phyloP scores from a whole-genome alignment of 2,113 vertebrate species.

The western clawed frog (Xenopus tropicalis) region DNA sequence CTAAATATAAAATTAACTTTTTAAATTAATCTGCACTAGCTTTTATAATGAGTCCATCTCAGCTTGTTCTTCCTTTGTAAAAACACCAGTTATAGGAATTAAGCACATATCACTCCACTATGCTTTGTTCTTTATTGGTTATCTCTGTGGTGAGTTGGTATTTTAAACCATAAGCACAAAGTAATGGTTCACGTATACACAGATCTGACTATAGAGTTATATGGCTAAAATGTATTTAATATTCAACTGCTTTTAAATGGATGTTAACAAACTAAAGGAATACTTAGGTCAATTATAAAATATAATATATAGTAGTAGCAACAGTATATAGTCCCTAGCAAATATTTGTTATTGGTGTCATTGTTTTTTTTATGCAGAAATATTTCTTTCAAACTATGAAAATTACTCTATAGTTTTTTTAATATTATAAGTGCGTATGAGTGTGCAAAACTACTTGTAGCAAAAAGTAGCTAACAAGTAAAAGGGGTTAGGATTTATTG shows the following conservation, averaged over 20 bases:
- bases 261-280: not conserved
- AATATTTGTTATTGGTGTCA: too few species aligned
- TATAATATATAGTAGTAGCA: too few species aligned
- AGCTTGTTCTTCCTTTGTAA: conserved; percentile 32
- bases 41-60: conserved; percentile 21
- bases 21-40: not conserved
- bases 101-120: conserved; percentile 15
- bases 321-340: too few species aligned
- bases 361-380: too few species aligned
- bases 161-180: conserved; percentile 7
- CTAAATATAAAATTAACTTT: too few species aligned
- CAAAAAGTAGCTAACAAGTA: not conserved
- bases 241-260: not conserved
- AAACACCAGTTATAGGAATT: conserved; percentile 3
- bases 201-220: conserved; percentile 5
- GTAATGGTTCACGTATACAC: not conserved
- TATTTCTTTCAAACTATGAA: too few species aligned
- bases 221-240: conserved; percentile 10
- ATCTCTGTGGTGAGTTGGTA: conserved; percentile 1
- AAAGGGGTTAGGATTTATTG: not conserved
- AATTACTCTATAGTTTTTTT: too few species aligned
- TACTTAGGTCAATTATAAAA: too few species aligned
- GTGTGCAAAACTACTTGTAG: too few species aligned
- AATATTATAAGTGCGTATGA: too few species aligned
- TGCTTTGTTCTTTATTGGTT: conserved; percentile 16